Base-by-base conservation (phyloP, 2,113 vertebrate species). In the Coregonus clupeaformis region DNA sequence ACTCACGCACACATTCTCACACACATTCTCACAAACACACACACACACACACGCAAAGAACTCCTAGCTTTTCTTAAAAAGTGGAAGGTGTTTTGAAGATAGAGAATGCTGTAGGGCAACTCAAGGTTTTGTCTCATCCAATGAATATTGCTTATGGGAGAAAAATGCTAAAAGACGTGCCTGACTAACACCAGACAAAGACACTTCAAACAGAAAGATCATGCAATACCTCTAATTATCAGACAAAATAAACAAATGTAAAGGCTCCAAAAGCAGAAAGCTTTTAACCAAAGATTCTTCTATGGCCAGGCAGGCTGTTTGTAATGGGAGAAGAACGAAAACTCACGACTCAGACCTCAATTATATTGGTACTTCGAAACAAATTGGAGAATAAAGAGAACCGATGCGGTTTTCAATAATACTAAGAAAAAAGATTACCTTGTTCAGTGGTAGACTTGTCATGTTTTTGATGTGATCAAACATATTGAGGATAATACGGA, bases 51-150 rank as follows among this genome's bases (percentile, higher is more conserved):
- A n/a, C n/a, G n/a, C n/a, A n/a, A n/a, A n/a, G n/a, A n/a, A n/a
- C n/a, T n/a, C n/a, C n/a, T 59, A 68, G 76, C 49, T 71, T 71
- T 55, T 70, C n/a, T 62, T 72, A 16, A 71, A 74, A 72, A 66
- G 67, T 22, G 55, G 55, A n/a, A 20, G 49, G 45, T 64, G 63
- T 75, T 80, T 52, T 83, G 81, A 75, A 74, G 77, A 20, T 20
- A 64, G 24, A 66, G 12, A 68, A n/a, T 20, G 68, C 68, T 65
- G 63, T 20, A 63, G 79, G 79, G 71, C 71, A 76, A 78, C 77
- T 81, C 73, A 76, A 81, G 76, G 76, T 79, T 69, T 75, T 72
- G 78, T 76, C 72, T 71, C 30, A 62, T 68, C 64, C 30, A 68
- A 27, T 72, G 52, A 70, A 68, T 60, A 57, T 72, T 80, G 66